Conservation (phyloP, 2,113 vertebrate species). For the Poeciliopsis prolifica region DNA sequence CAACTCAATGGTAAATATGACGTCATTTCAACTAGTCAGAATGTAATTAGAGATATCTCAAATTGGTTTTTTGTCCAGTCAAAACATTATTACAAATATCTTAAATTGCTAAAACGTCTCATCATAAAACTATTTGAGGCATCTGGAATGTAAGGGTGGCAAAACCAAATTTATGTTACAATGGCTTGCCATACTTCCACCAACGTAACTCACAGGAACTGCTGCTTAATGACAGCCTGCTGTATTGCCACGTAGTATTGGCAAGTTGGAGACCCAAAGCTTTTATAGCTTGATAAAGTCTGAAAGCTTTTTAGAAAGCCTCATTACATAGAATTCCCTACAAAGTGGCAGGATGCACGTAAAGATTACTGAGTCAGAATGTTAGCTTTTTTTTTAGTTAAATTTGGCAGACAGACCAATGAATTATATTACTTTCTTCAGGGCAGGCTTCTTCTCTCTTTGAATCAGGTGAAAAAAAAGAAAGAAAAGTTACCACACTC, state of each 20-base stretch:
- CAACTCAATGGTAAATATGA: no score
- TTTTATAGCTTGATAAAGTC: conserved; percentile 84
- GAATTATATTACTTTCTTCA: conserved; percentile 71
- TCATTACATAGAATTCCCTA: conserved; percentile 74
- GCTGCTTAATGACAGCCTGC: conserved; percentile 59
- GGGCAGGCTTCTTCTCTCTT: conserved; percentile 49
- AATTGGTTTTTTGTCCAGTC: no score
- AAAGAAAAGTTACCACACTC: conserved; percentile 72
- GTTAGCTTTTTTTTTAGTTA: conserved; percentile 69
- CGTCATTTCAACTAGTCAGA: no score
- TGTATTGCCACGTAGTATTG: conserved; percentile 50
- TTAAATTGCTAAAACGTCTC: no score
- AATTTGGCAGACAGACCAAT: conserved; percentile 65
- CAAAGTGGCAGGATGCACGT: conserved; percentile 59
- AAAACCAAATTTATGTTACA: no score
- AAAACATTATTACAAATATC: no score
- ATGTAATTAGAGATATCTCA: no score
- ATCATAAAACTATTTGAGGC: no score
- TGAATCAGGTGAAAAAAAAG: conserved; percentile 58
- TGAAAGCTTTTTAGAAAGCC: conserved; percentile 80
- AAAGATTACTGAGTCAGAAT: conserved; percentile 32
- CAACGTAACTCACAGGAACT: conserved; percentile 40
- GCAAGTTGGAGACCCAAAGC: conserved; percentile 65
- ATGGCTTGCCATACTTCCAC: not conserved
- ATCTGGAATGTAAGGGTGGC: no score